phyloP scores from a whole-genome alignment of 2,797 vertebrate species.

The Anguilla obscura region DNA sequence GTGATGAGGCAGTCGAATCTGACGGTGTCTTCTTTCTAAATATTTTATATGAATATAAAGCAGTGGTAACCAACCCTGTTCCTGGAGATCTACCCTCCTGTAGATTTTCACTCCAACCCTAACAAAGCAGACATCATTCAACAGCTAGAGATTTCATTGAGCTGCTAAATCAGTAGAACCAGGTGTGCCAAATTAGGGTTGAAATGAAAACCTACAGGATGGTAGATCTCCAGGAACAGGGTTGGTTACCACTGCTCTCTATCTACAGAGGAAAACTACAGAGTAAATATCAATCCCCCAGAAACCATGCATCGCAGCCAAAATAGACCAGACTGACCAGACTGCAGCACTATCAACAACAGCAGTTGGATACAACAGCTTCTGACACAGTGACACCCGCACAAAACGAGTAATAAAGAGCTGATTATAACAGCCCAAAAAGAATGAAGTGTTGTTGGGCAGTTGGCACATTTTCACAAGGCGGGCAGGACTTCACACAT shows the following conservation, averaged over 20 bases:
- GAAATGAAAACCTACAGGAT: neutral
- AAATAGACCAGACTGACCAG: neutral
- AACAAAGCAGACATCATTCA: no score
- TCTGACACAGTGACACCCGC: neutral
- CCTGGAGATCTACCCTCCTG: no score
- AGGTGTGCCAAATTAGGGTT: no score
- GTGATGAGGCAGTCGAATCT: no score
- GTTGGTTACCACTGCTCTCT: neutral
- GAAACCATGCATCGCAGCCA: neutral
- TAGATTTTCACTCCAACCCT: no score
- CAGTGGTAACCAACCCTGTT: no score
- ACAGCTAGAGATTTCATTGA: no score
- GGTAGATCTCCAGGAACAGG: no score
- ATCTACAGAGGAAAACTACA: neutral
- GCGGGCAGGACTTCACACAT: neutral
- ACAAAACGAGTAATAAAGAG: neutral
- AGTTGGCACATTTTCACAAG: neutral
- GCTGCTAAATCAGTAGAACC: neutral
- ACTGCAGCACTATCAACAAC: neutral
- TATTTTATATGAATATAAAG: no score
- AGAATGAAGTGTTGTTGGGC: neutral
- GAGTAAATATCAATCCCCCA: neutral
- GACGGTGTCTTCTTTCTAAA: no score
- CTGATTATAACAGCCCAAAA: neutral
- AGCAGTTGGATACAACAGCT: neutral